Conservation (phyloP, 2,888 invertebrate genomes). For the Octonoba sinensis region DNA sequence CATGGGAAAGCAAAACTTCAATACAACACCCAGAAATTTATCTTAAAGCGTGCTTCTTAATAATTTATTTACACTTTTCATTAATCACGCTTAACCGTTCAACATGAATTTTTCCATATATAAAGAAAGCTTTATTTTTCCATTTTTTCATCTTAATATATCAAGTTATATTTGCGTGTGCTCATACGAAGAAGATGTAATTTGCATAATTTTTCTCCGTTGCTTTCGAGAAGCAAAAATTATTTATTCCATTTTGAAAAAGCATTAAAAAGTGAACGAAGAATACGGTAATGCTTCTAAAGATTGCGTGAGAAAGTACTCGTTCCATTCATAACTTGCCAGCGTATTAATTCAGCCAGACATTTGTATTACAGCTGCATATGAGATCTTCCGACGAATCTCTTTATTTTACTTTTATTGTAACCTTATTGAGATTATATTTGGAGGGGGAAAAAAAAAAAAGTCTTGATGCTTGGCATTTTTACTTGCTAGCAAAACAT, state of each 20-base stretch:
- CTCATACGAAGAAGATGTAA: conserved; percentile 24
- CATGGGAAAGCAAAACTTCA: too few species aligned
- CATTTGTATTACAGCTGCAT: not conserved
- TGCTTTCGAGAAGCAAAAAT: conserved; percentile 11
- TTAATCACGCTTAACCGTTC: conserved; percentile 34
- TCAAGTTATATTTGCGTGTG: conserved; percentile 30
- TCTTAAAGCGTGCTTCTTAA: not conserved
- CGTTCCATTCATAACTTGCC: conserved; percentile 1
- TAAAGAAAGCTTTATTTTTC: not conserved
- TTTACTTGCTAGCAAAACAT: too few species aligned
- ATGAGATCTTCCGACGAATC: conserved; percentile 8
- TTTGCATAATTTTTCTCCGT: conserved; percentile 43
- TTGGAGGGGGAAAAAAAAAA: too few species aligned
- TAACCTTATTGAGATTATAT: too few species aligned
- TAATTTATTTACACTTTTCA: conserved; percentile 48
- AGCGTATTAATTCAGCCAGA: not conserved
- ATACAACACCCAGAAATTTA: too few species aligned
- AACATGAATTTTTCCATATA: not conserved
- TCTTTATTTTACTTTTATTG: not conserved
- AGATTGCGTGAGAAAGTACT: conserved; percentile 7
- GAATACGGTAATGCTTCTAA: not conserved
- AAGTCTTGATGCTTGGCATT: too few species aligned
- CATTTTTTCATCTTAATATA: conserved; percentile 39
- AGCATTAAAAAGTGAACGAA: conserved; percentile 3
- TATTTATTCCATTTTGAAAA: conserved; percentile 13